Base-by-base conservation (phyloP, 2,888 invertebrate species). In the Sinopyrophorus schimmeli region DNA sequence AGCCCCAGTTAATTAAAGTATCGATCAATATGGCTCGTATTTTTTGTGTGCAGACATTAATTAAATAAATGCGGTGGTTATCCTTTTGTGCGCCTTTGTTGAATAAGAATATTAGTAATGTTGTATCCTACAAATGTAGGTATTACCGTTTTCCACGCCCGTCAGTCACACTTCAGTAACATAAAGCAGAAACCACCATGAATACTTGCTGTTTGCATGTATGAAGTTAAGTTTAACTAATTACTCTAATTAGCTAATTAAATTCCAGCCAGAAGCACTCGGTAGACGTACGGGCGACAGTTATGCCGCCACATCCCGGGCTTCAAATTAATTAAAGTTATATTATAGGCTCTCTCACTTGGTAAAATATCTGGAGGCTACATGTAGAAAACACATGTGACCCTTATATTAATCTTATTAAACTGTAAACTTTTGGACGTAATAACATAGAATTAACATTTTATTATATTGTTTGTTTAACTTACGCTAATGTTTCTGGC, bases 171-270 rank as follows among this genome's bases (percentile, higher is more conserved):
- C 30, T 37, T 49, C 48, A 27, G 21, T 21, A 41, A 42, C 38
- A 52, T 48, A 47, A 51, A 50, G 51, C 39, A 41, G 52, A 40
- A 52, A 60, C 58, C 56, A 47, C 53, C 42, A 47, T 53, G 58
- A 59, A 58, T 60, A 59, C 60, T 59, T 58, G 55, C 53, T 56
- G 58, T 58, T 59, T 53, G 53, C 57, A 55, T 62, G 60, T 61
- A 63, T 63, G 59, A 61, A 67, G 64, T 61, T 60, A 60, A 61
- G 56, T 66, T 67, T 66, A 65, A 64, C 65, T 70, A 71, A 71
- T 70, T 70, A 69, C 64, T 58, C 67, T 70, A 70, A 70, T 71
- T 70, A 70, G 68, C 68, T 70, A 71, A 70, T 70, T 70, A 70
- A 70, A 69, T 69, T 69, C 65, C 61, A 62, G 62, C 59, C 63